Conservation (phyloP, 2,888 invertebrate genomes). For the Creontiades dilutus region DNA sequence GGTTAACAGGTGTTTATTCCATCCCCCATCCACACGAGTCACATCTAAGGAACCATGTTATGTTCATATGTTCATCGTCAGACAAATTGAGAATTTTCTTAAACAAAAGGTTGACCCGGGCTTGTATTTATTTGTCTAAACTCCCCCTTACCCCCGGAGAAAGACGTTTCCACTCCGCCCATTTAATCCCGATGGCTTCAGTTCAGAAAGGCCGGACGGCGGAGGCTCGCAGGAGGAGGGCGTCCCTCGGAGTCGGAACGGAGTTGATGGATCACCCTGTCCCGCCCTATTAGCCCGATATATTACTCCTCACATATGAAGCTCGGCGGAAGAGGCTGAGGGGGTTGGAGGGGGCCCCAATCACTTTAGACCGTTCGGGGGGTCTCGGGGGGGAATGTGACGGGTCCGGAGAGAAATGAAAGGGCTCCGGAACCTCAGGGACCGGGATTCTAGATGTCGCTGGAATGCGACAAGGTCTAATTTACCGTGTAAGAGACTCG, state of each 20-base stretch:
- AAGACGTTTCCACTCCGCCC: not conserved
- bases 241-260: not conserved
- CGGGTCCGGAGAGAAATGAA: not conserved
- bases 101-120: no score
- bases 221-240: not conserved
- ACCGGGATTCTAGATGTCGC: not conserved
- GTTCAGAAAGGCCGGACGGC: not conserved
- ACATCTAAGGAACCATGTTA: no score
- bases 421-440: not conserved
- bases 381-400: not conserved
- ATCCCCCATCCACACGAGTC: no score
- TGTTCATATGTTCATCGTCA: no score
- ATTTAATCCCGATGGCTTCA: not conserved
- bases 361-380: not conserved
- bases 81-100: no score
- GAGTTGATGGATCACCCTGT: slow-evolving; percentile 58
- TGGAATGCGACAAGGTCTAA: no score
- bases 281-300: slow-evolving; percentile 59
- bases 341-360: not conserved
- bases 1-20: no score
- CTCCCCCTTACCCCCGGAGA: not conserved
- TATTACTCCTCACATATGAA: slow-evolving; percentile 59
- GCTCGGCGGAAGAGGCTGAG: not conserved
- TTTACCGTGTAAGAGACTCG: not conserved
- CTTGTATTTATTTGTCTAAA: no score